These are phyloP conservation scores for Molanna angustata DNA, from an alignment of 2,888 invertebrate species.

Conservation along the genomic window DNA sequence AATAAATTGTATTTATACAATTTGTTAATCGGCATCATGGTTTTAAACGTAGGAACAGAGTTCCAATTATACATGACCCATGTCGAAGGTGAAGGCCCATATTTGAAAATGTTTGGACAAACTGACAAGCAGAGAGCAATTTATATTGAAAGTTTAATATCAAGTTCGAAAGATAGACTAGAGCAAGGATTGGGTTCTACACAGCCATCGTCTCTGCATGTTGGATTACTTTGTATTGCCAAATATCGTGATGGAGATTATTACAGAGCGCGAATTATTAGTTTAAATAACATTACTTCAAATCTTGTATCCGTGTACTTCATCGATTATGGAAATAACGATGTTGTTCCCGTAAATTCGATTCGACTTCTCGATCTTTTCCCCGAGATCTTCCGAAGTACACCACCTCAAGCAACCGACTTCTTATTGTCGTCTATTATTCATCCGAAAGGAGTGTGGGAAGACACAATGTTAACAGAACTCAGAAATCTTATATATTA, in stretches of 20 bases:
- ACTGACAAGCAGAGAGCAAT: slow-evolving; percentile 56
- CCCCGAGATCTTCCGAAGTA: slow-evolving; percentile 48
- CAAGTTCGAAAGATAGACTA: slow-evolving; percentile 26
- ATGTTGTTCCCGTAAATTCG: slow-evolving; percentile 57
- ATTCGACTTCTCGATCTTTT: slow-evolving; percentile 57
- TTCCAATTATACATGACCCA: slow-evolving; percentile 57
- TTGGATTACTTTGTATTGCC: slow-evolving; percentile 61
- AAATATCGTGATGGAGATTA: slow-evolving; percentile 65
- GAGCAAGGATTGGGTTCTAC: slow-evolving; percentile 49
- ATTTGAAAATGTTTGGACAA: slow-evolving; percentile 72
- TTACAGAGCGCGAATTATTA: slow-evolving; percentile 62
- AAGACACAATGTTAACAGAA: slow-evolving; percentile 45
- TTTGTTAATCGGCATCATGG: slow-evolving; percentile 10
- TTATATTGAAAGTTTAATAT: slow-evolving; percentile 55
- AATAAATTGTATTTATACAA: too few species aligned
- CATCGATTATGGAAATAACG: slow-evolving; percentile 66
- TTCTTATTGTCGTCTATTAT: slow-evolving; percentile 60
- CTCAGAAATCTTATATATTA: slow-evolving; percentile 48
- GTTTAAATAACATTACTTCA: slow-evolving; percentile 46
- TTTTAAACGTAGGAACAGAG: slow-evolving; percentile 5
- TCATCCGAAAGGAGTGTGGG: slow-evolving; percentile 55
- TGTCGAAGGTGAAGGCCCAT: slow-evolving; percentile 66
- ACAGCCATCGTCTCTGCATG: slow-evolving; percentile 49
- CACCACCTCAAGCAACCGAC: slow-evolving; percentile 59
- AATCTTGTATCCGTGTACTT: slow-evolving; percentile 62